Percentiles rank a stretch among this genome's conserved stretches.
These are phyloP conservation scores for Triops cancriformis DNA, from an alignment of 1,140 invertebrate genomes.

Conservation along the genomic window DNA sequence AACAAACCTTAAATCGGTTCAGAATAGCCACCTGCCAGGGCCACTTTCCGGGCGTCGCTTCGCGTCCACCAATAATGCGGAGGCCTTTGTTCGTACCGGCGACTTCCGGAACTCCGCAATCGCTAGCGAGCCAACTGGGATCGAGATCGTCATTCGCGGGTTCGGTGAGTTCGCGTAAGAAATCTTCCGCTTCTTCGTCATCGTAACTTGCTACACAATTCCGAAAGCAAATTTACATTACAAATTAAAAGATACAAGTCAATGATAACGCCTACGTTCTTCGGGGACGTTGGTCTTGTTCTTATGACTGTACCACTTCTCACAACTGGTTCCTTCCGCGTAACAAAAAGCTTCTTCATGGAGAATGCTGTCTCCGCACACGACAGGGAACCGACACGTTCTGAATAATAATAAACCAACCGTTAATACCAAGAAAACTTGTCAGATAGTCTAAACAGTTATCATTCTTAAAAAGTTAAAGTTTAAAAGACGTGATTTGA, in stretches of 20 bases:
- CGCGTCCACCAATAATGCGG: constrained; percentile 75
- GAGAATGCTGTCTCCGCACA: constrained; percentile 64
- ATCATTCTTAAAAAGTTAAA: constrained; percentile 22
- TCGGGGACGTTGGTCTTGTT: constrained; percentile 27
- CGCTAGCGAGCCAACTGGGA: not conserved
- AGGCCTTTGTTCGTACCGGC: constrained; percentile 36
- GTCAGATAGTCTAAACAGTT: too few species aligned
- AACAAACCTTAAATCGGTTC: constrained; percentile 38
- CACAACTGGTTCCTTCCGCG: constrained; percentile 64
- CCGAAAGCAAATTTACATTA: too few species aligned
- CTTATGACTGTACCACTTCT: constrained; percentile 51
- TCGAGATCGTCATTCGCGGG: constrained; percentile 15
- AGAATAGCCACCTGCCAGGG: constrained; percentile 88
- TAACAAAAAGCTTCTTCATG: constrained; percentile 77
- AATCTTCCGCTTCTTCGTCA: constrained; percentile 21
- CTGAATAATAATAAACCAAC: constrained; percentile 39
- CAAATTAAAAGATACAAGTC: not conserved
- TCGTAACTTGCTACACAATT: constrained; percentile 15
- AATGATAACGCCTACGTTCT: constrained; percentile 18
- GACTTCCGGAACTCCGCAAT: constrained; percentile 30
- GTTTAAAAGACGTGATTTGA: not conserved
- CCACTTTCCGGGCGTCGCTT: constrained; percentile 69
- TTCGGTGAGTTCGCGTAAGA: constrained; percentile 19
- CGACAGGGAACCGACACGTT: constrained; percentile 59
- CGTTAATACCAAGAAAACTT: constrained; percentile 28